phyloP scores from a whole-genome alignment of 1,140 invertebrate species.

The Globodera rostochiensis region DNA sequence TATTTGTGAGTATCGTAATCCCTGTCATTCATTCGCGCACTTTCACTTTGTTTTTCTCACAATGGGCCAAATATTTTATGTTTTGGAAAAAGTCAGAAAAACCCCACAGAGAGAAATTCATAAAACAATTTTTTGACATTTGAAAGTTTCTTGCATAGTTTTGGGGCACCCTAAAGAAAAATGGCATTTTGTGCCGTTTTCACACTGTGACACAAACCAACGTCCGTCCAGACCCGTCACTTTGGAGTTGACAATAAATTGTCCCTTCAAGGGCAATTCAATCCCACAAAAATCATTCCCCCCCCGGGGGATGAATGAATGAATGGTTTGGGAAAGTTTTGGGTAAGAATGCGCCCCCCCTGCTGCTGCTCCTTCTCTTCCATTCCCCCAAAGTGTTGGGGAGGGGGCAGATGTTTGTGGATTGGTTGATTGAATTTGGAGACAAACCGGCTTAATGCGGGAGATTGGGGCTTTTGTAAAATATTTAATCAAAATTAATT shows the following conservation, averaged over 20 bases:
- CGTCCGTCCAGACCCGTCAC: background rate
- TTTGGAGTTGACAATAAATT: background rate
- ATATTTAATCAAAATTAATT: too few relatives aligned
- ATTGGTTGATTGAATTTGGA: too few relatives aligned
- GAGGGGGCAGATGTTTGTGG: too few relatives aligned
- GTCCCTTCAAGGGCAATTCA: background rate
- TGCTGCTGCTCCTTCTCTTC: background rate
- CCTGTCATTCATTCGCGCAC: slow-evolving; percentile 1
- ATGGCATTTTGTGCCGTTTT: too few relatives aligned
- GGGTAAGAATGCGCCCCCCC: background rate
- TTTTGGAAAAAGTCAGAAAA: background rate
- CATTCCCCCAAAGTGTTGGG: background rate
- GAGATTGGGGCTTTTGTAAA: too few relatives aligned
- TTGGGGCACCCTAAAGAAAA: too few relatives aligned
- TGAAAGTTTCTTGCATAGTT: too few relatives aligned
- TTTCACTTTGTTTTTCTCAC: slow-evolving; percentile 1
- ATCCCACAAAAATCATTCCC: background rate
- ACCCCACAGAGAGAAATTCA: background rate
- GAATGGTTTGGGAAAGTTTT: background rate
- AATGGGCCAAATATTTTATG: background rate
- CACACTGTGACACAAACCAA: background rate
- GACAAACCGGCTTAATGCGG: too few relatives aligned
- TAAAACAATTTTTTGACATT: slow-evolving; percentile 5
- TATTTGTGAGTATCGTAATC: background rate
- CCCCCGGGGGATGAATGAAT: background rate